Base-by-base conservation (phyloP, 2,888 invertebrate genomes). In the Cyclophora punctaria region DNA sequence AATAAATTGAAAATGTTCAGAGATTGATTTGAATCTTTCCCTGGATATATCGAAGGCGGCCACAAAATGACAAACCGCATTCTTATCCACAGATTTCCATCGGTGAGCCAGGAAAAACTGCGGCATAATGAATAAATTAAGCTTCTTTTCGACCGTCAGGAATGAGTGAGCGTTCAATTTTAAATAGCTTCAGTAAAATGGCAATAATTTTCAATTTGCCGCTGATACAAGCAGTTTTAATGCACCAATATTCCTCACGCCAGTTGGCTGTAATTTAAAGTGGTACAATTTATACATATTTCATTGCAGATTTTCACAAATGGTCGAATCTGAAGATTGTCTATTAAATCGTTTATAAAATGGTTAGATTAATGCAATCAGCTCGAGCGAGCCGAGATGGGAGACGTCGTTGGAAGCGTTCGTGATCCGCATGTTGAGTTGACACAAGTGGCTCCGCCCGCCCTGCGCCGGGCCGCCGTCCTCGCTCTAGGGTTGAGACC, bases 1-100 rank as follows among this genome's bases (percentile, higher is more conserved):
- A 89, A 89, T 89, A 89, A 88, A 89, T 89, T 89, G 89, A 89
- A 89, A 89, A 89, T 86, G 86, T 86, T 86, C 83, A 78, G 78
- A 83, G 88, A 89, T 89, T 89, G 89, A 89, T 89, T 89, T 87
- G 86, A 88, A 88, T 88, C 83, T 80, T 78, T 76, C 70, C 67
- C 75, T 82, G 80, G 75, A 83, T 83, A 83, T 83, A 86, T 79
- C 75, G 75, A 74, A 75, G 75, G 74, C 75, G 71, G 69, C 66
- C 66, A 67, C 73, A 64, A 71, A 77, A 78, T 75, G 71, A 78
- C 74, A 67, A 71, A 71, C 75, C 77, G 67, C 73, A 73, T 71
- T 71, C 73, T 73, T 70, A 71, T 70, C 69, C 60, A 63, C 55
- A 64, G 64, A 66, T 72, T 71, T 61, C 59, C 55, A 64, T 51